Base-by-base conservation (phyloP, 1,140 invertebrate species). In the Drosophila lacertosa region DNA sequence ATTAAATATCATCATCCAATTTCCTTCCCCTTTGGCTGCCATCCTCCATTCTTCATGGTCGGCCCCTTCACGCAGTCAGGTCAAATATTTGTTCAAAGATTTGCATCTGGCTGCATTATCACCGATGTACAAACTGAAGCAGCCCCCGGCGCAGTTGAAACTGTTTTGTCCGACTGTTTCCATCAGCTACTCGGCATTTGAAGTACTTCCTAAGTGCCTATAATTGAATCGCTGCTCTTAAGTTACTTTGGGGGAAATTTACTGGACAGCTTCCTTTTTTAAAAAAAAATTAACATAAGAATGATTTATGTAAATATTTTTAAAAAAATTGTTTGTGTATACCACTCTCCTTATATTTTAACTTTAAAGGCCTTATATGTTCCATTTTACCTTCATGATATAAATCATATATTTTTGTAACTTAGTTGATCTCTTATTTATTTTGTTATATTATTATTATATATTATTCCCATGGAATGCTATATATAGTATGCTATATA, bases 41-140 rank as follows among this genome's bases (percentile, higher is more conserved):
- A 26, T 42, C 6, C 26, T 22, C 42, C 62, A 53, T 51, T 29
- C n/a, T 20, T n/a, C n/a, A n/a, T n/a, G n/a, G n/a, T n/a, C 53
- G 22, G 40, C 22, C 42, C 40, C 47, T 60, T 62, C n/a, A 37
- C 32, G 54, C 32, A 89, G 72, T 90, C 88, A 83, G 54, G 26
- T 10, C 69, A 90, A 89, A 90, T 90, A 90, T 90, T 90, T 90
- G 78, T 57, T 57, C 18, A 53, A 53, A 80, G 84, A 89, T 89
- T 89, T 67, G 44, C 74, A 89, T 89, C 84, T 89, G 78, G 42
- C 59, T 66, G 62, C 68, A 51, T 81, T 86, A 84, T 83, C 76
- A 40, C 29, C 39, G 65, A 66, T 67, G 45, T 57, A 33, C 22
- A 58, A 62, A 51, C 32, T 37, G 48, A 29, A 45, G 29, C 44